These are phyloP conservation scores for Drosophila jambulina DNA, from an alignment of 1,140 invertebrate genomes.

Conservation along the genomic window DNA sequence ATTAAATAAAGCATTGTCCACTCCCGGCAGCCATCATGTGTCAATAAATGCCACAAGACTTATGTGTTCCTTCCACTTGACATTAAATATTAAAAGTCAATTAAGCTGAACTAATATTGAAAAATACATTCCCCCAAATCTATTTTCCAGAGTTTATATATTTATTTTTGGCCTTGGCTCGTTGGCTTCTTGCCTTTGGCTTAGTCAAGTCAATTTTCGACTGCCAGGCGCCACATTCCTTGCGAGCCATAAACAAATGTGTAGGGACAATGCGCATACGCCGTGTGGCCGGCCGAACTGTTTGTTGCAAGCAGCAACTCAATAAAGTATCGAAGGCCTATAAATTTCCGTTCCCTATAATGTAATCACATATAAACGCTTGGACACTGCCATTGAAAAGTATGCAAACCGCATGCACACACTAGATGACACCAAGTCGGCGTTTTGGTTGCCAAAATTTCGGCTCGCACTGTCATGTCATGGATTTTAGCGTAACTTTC, in stretches of 20 bases:
- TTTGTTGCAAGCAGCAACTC: constrained; percentile 63
- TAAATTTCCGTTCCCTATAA: constrained; percentile 40
- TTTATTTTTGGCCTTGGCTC: constrained; percentile 13
- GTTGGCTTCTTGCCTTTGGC: constrained; percentile 8
- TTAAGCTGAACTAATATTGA: constrained; percentile 34
- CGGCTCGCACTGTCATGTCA: constrained; percentile 27
- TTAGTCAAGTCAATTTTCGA: constrained; percentile 7
- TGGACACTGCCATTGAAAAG: constrained; percentile 40
- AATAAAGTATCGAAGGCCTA: constrained; percentile 70
- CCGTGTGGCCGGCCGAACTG: constrained; percentile 52
- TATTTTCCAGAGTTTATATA: background rate
- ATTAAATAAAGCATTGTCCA: constrained; percentile 36
- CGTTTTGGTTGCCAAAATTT: constrained; percentile 2
- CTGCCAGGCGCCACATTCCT: constrained; percentile 54
- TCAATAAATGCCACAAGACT: constrained; percentile 46
- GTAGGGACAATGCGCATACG: constrained; percentile 58
- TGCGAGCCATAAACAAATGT: constrained; percentile 52
- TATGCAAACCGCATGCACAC: constrained; percentile 10
- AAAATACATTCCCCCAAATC: constrained; percentile 33
- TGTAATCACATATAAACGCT: constrained; percentile 34
- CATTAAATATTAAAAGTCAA: constrained; percentile 69
- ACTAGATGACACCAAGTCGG: background rate
- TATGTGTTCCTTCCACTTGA: background rate
- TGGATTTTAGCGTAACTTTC: constrained; percentile 25
- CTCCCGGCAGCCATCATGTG: constrained; percentile 20